Evolutionary conservation across 1,140 invertebrate genomes (phyloP).

Genomic region (Philopotamus ludificatus): DNA sequence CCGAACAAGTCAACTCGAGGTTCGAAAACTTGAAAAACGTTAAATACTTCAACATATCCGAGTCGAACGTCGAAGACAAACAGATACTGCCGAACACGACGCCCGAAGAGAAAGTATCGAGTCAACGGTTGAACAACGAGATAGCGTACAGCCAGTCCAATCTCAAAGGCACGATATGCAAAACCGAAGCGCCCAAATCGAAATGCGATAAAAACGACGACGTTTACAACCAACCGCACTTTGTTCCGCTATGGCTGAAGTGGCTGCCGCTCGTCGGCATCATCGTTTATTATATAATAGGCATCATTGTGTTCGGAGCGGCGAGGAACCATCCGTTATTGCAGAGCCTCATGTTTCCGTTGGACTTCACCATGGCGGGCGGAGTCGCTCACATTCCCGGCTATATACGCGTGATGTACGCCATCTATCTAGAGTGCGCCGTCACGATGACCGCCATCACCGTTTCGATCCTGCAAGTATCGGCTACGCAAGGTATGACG

Average conservation of each 20-base stretch:
- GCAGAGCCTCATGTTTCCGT: slow-evolving; percentile 63
- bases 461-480: slow-evolving; percentile 60
- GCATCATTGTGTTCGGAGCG: slow-evolving; percentile 62
- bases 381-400: slow-evolving; percentile 62
- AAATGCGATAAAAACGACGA: slow-evolving; percentile 40
- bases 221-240: slow-evolving; percentile 17
- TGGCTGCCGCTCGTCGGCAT: slow-evolving; percentile 51
- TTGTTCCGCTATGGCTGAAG: slow-evolving; percentile 48
- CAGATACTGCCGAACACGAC: slow-evolving; percentile 5
- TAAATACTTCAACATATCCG: slow-evolving; percentile 37
- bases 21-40: slow-evolving; percentile 27
- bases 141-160: slow-evolving; percentile 38
- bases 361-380: slow-evolving; percentile 69
- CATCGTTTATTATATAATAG: slow-evolving; percentile 59
- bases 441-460: slow-evolving; percentile 62
- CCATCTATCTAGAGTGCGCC: slow-evolving; percentile 66
- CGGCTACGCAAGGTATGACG: slow-evolving; percentile 46
- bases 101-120: slow-evolving; percentile 6
- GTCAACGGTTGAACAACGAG: neutral
- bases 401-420: slow-evolving; percentile 63
- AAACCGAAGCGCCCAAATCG: slow-evolving; percentile 26
- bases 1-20: slow-evolving; percentile 27
- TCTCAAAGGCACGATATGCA: neutral
- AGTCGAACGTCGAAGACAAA: slow-evolving; percentile 6
- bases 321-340: slow-evolving; percentile 54